phyloP scores from a whole-genome alignment of 2,797 vertebrate species.

The Enteromius treurensis region DNA sequence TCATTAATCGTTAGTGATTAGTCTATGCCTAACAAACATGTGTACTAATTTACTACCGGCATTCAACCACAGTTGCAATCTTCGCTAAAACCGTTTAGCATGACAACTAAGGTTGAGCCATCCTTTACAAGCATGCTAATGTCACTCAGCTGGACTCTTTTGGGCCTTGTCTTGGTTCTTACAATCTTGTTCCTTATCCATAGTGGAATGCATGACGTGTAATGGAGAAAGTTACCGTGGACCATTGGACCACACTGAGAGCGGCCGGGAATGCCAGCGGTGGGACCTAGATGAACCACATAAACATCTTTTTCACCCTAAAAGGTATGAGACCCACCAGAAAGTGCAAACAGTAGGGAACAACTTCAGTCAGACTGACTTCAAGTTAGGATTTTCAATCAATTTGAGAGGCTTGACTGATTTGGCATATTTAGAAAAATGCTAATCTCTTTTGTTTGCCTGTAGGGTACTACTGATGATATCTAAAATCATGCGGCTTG shows the following conservation, averaged over 20 bases:
- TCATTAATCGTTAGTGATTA: conserved; percentile 19
- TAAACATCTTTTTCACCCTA: conserved; percentile 90
- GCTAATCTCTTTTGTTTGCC: not conserved
- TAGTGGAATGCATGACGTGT: conserved; percentile 95
- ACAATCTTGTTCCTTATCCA: conserved; percentile 59
- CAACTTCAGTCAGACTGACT: not conserved
- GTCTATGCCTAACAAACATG: not conserved
- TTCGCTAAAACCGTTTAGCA: conserved; percentile 25
- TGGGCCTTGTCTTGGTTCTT: conserved; percentile 42
- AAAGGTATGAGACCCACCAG: conserved; percentile 79
- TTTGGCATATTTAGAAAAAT: not conserved
- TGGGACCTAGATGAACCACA: conserved; percentile 96
- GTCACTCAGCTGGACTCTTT: conserved; percentile 52
- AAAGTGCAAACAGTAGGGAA: conserved; percentile 3
- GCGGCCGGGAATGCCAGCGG: conserved; percentile 93
- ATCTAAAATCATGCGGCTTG: not conserved
- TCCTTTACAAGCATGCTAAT: conserved; percentile 44
- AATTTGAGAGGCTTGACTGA: not conserved
- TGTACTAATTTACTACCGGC: conserved; percentile 12
- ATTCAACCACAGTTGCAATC: conserved; percentile 4
- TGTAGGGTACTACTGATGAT: not conserved
- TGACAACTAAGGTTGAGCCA: conserved; percentile 33
- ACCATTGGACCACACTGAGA: conserved; percentile 95
- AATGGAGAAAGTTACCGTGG: conserved; percentile 96
- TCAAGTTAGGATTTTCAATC: not conserved